Base-by-base conservation (phyloP, 2,113 vertebrate genomes). In the Morphnarchus princeps region DNA sequence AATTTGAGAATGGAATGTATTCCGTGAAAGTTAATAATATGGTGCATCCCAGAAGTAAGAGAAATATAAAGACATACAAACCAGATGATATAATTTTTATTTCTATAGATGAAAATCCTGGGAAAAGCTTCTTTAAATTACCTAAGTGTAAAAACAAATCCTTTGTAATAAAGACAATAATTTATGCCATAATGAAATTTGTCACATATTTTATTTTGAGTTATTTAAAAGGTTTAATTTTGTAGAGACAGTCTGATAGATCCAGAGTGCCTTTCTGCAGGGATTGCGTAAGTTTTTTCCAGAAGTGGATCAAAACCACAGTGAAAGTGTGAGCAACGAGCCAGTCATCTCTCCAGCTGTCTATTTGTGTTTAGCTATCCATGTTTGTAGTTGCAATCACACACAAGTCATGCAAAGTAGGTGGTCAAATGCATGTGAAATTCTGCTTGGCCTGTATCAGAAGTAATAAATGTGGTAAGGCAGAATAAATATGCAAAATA, bases 401-500 rank as follows among this genome's bases (percentile, higher is more conserved):
- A 43, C 38, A 19, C 47, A 16, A 82, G 66, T 66, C 85, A 40
- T 55, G 82, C 76, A 89, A 88, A 93, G 83, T 40, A 86, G 88
- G 96, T 87, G 91, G 78, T 49, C 91, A 95, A 92, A 94, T 29
- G 69, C 89, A 89, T n/a, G 81, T 3, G 34, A 26, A 88, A 91
- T 65, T 81, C 94, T 92, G 69, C 93, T 72, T 2, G 85, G 82
- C 65, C 82, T 57, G 42, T 42, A 95, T 63, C 91, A 90, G 76
- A 95, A 95, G 95, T 90, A 95, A 97, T 96, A 96, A 96, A 97
- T 95, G 97, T 96, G 93, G 87, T 40, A 90, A 95, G 89, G 95
- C 88, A 95, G 95, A 96, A 97, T 96, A 97, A 97, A 97, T 97
- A 97, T 94, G 97, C 96, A 97, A 97, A 97, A 65, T 85, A 89